phyloP scores from a whole-genome alignment of 2,797 vertebrate genomes.

The Notoglanidium macrostoma region DNA sequence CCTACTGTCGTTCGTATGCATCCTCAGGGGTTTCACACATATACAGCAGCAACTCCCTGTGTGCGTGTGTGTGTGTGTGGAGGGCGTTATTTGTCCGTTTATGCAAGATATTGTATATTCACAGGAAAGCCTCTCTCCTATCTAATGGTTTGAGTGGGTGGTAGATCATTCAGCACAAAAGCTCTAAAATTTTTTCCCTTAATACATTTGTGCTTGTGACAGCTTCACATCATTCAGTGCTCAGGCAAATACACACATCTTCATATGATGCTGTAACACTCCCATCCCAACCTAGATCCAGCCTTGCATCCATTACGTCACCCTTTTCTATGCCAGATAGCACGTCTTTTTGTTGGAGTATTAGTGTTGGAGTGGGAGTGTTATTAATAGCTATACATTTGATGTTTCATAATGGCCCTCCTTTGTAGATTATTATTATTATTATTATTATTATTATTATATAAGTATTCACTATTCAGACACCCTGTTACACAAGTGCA shows the following conservation, averaged over 20 bases:
- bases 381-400: background rate
- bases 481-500: too few species aligned
- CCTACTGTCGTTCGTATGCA: background rate
- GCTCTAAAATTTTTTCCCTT: background rate
- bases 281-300: background rate
- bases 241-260: background rate
- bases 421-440: too few species aligned
- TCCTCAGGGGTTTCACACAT: conserved; percentile 1
- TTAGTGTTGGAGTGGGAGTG: background rate
- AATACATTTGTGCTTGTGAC: background rate
- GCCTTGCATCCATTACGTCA: background rate
- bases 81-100: background rate
- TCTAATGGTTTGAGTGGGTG: background rate
- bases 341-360: background rate
- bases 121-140: background rate
- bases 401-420: too few species aligned
- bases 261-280: background rate
- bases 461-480: too few species aligned
- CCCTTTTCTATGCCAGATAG: background rate
- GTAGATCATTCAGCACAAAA: background rate
- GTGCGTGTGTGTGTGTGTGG: background rate
- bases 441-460: too few species aligned
- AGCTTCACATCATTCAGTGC: background rate
- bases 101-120: background rate
- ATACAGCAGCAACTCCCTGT: background rate